phyloP scores from a whole-genome alignment of 1,140 invertebrate genomes.

The Chionoecetes opilio region DNA sequence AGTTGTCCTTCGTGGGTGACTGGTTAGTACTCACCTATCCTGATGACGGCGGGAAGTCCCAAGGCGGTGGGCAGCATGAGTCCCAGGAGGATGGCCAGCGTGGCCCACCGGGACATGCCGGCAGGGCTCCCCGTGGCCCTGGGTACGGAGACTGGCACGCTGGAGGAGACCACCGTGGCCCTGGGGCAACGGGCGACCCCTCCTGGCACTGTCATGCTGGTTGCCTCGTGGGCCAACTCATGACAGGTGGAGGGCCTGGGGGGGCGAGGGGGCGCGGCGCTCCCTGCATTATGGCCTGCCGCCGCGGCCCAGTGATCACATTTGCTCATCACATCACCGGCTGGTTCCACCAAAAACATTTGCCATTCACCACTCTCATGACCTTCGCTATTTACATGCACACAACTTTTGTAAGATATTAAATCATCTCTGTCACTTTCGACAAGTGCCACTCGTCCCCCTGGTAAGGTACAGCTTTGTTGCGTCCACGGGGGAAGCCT shows the following conservation, averaged over 20 bases:
- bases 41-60: background rate
- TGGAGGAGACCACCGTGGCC: background rate
- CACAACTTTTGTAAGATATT: background rate
- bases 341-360: background rate
- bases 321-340: background rate
- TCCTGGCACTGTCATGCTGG: background rate
- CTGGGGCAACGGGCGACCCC: background rate
- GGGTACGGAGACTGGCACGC: background rate
- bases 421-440: background rate
- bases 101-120: background rate
- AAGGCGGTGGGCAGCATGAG: background rate
- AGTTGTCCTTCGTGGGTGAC: background rate
- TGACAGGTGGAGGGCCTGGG: background rate
- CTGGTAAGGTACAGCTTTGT: background rate
- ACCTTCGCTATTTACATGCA: background rate
- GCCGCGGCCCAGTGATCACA: background rate
- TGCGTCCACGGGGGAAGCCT: background rate
- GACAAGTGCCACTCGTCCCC: background rate
- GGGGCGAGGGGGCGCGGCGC: too few species aligned
- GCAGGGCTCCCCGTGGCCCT: background rate
- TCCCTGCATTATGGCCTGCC: too few species aligned
- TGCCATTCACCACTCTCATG: background rate
- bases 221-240: background rate
- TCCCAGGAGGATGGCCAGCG: background rate
- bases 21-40: background rate